phyloP scores from a whole-genome alignment of 1,140 invertebrate genomes.

The Kradibia gibbosae region DNA sequence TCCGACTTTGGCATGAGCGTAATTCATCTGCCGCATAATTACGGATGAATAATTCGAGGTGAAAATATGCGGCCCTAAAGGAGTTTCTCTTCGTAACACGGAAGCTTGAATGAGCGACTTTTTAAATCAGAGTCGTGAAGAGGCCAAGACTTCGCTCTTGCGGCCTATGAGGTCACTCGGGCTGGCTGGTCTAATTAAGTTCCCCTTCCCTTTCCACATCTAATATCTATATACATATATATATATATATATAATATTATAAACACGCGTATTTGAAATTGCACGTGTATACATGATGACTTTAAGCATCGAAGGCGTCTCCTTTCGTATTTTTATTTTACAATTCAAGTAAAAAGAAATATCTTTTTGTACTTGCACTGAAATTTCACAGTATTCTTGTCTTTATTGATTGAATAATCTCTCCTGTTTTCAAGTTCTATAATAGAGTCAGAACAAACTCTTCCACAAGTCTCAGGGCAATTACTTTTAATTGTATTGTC shows the following conservation, averaged over 20 bases:
- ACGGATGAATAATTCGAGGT: not conserved
- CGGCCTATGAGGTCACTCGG: slow-evolving; percentile 9
- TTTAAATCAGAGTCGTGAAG: slow-evolving; percentile 5
- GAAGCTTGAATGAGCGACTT: not conserved
- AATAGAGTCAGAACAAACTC: not conserved
- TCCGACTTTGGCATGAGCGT: not conserved
- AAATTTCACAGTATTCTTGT: not conserved
- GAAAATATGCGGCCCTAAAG: not conserved
- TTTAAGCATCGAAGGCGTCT: too few species aligned
- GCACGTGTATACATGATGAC: too few species aligned
- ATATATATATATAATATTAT: too few species aligned
- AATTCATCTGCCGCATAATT: not conserved
- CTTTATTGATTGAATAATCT: not conserved
- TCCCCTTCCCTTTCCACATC: too few species aligned
- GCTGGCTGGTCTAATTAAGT: slow-evolving; percentile 40
- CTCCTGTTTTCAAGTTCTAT: not conserved
- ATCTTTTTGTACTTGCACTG: not conserved
- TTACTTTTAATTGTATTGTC: not conserved
- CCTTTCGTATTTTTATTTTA: too few species aligned
- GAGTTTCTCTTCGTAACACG: not conserved
- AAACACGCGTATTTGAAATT: too few species aligned
- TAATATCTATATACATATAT: too few species aligned
- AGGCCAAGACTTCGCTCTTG: not conserved
- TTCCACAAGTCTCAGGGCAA: not conserved
- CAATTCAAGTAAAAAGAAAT: not conserved